Evolutionary conservation across 2,888 invertebrate species (phyloP).

Genomic region (Zaprionus lineosus): DNA sequence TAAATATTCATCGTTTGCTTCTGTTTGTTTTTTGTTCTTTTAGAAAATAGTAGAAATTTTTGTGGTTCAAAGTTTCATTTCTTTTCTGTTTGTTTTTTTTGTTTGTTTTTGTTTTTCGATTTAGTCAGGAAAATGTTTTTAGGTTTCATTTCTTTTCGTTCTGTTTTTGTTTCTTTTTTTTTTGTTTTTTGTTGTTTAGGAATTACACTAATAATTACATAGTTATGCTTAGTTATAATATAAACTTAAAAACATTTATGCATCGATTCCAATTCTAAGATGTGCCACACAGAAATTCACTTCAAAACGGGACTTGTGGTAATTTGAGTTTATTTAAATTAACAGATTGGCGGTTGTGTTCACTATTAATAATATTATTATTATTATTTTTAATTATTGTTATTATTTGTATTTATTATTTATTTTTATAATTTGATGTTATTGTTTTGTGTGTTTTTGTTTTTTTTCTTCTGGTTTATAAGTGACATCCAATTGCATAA

Average conservation of each 20-base stretch:
- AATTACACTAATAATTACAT: conserved; percentile 81
- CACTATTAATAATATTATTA: conserved; percentile 33
- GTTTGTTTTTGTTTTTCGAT: conserved; percentile 21
- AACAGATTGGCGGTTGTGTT: conserved; percentile 43
- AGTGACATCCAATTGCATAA: conserved; percentile 55
- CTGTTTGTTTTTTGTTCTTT: conserved; percentile 10
- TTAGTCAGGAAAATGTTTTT: conserved; percentile 48
- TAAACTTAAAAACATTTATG: conserved; percentile 76
- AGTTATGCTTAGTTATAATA: conserved; percentile 74
- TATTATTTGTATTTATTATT: background rate
- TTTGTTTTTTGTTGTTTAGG: conserved; percentile 60
- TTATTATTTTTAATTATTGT: conserved; percentile 25
- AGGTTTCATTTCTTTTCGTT: conserved; percentile 21
- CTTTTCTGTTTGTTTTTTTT: conserved; percentile 27
- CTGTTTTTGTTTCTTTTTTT: conserved; percentile 21
- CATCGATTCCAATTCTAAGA: conserved; percentile 63
- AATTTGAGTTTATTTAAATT: conserved; percentile 52
- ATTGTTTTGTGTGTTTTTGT: too few species aligned
- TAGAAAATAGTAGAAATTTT: conserved; percentile 57
- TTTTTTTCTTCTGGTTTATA: too few species aligned
- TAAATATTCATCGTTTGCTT: conserved; percentile 25
- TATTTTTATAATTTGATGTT: conserved; percentile 19
- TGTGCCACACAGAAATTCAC: conserved; percentile 65
- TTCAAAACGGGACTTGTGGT: conserved; percentile 27
- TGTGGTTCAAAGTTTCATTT: too few species aligned